phyloP scores from a whole-genome alignment of 2,888 invertebrate genomes.

The Ectemnius lituratus region DNA sequence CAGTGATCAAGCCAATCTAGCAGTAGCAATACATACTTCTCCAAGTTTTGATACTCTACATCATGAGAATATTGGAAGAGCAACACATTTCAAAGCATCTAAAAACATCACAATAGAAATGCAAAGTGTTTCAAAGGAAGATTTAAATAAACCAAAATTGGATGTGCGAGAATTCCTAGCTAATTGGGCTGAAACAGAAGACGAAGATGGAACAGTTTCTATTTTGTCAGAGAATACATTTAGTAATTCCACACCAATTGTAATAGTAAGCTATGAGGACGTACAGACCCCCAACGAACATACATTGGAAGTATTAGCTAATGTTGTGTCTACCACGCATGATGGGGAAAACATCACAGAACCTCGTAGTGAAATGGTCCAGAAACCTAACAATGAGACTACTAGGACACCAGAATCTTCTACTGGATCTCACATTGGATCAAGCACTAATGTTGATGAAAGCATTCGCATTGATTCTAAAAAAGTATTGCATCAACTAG shows the following conservation, averaged over 20 bases:
- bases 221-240: constrained; percentile 58
- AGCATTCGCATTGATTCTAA: too few species aligned
- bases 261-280: constrained; percentile 66
- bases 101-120: constrained; percentile 39
- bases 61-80: constrained; percentile 3
- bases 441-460: constrained; percentile 16
- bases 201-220: constrained; percentile 68
- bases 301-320: background rate
- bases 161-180: constrained; percentile 76
- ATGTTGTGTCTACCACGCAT: too few species aligned
- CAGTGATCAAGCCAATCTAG: constrained; percentile 40
- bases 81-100: background rate
- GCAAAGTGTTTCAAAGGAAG: constrained; percentile 54
- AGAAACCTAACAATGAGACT: too few species aligned
- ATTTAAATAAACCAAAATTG: constrained; percentile 70
- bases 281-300: constrained; percentile 54
- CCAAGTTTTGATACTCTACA: constrained; percentile 42
- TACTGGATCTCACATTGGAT: constrained; percentile 35
- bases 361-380: constrained; percentile 12
- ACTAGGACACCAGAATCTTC: too few species aligned
- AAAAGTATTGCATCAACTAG: too few species aligned
- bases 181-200: constrained; percentile 76
- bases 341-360: constrained; percentile 22
- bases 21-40: constrained; percentile 30
- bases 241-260: constrained; percentile 59